Conservation (phyloP, 2,888 invertebrate species). For the Meta bourneti region DNA sequence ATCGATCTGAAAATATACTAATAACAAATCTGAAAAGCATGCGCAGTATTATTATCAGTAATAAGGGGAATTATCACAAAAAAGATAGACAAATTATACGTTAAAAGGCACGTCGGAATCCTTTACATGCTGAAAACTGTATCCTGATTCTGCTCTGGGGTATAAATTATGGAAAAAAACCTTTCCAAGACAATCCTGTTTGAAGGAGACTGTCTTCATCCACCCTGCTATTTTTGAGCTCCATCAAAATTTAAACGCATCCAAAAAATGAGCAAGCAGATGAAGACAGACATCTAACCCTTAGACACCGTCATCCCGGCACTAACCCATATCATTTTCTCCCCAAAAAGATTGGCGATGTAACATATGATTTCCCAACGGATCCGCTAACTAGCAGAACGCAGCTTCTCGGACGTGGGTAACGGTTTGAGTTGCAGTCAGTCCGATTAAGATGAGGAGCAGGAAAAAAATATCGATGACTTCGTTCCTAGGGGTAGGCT, state of each 20-base stretch:
- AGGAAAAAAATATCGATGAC: constrained; percentile 38
- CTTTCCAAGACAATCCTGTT: neutral
- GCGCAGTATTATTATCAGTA: no score
- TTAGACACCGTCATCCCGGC: neutral
- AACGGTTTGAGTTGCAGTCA: no score
- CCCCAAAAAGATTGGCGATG: neutral
- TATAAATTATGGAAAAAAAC: neutral
- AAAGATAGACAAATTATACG: no score
- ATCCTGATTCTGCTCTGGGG: neutral
- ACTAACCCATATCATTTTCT: neutral
- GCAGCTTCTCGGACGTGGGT: neutral
- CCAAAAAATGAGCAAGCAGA: neutral
- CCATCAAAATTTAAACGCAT: neutral
- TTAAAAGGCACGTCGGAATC: no score
- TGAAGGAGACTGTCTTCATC: neutral
- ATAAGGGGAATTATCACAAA: no score
- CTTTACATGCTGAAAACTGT: no score
- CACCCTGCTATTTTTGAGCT: neutral
- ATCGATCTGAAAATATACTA: no score
- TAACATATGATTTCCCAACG: constrained; percentile 28
- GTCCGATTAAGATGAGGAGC: constrained; percentile 36
- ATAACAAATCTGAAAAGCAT: no score
- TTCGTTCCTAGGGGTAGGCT: neutral
- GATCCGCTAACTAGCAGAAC: constrained; percentile 13
- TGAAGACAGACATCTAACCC: neutral